Evolutionary conservation across 2,888 invertebrate species (phyloP).

Genomic region (Epirrhoe tristata): DNA sequence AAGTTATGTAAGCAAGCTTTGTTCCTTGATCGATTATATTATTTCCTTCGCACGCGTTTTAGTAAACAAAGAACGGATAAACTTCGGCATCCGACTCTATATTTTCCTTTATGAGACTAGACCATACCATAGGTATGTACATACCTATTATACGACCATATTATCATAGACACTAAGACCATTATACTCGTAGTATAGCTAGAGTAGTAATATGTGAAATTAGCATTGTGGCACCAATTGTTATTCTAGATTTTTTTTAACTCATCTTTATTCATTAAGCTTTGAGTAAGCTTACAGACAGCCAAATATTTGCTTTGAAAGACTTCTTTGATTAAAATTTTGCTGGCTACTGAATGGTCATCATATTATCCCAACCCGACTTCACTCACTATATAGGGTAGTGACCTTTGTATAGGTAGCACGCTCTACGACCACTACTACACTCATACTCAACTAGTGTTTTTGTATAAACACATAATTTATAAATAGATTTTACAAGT

Average conservation of each 20-base stretch:
- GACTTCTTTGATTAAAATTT: too few species aligned
- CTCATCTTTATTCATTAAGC: too few species aligned
- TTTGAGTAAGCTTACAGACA: too few species aligned
- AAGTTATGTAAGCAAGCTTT: constrained; percentile 36
- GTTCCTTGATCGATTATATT: constrained; percentile 19
- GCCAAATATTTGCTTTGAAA: too few species aligned
- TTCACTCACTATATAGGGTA: neutral
- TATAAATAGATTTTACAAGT: neutral
- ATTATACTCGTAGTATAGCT: too few species aligned
- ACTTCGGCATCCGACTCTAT: neutral
- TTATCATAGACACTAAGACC: too few species aligned
- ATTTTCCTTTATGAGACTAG: neutral
- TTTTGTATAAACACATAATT: neutral
- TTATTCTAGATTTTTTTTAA: too few species aligned
- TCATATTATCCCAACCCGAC: too few species aligned
- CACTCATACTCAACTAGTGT: neutral
- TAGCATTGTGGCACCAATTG: too few species aligned
- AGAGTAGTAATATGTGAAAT: too few species aligned
- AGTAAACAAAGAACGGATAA: neutral
- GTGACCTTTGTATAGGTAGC: neutral
- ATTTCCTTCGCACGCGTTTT: constrained; percentile 4
- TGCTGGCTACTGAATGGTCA: too few species aligned
- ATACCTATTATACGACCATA: too few species aligned
- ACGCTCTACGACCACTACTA: neutral
- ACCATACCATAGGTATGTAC: neutral